Conservation (phyloP, 92 coral and sea anemone genomes). For the Phymanthus crucifer region DNA sequence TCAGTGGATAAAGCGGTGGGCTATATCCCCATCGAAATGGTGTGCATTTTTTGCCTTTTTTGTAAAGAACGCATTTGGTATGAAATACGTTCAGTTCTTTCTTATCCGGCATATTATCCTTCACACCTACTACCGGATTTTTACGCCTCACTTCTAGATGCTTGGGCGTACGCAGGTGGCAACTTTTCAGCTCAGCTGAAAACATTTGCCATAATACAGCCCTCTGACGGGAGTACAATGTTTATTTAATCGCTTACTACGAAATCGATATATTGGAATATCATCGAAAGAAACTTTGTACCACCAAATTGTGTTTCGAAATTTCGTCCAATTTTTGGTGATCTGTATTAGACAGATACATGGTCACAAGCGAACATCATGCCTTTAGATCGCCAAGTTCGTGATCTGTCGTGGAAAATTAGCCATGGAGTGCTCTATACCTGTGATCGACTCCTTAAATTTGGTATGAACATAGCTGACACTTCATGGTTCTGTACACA, state of each 20-base stretch:
- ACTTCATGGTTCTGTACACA: not conserved
- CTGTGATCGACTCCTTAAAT: not conserved
- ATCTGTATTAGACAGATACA: not conserved
- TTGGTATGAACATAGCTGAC: not conserved
- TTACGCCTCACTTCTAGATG: conserved; percentile 3
- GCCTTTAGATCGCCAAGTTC: not conserved
- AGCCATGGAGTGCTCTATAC: not conserved
- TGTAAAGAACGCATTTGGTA: not conserved
- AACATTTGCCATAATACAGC: not conserved
- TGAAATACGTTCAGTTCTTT: not conserved
- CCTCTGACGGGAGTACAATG: not conserved
- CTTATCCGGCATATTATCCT: not conserved
- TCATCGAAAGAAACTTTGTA: not conserved
- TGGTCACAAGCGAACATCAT: not conserved
- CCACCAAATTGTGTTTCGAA: not conserved
- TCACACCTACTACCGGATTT: not conserved
- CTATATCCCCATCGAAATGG: not conserved
- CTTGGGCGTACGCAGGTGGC: conserved; percentile 23
- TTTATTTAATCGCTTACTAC: not conserved
- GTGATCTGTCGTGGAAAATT: not conserved
- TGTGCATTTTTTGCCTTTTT: not conserved
- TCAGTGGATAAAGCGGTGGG: conserved; percentile 4
- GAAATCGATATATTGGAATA: not conserved
- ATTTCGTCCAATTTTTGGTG: not conserved
- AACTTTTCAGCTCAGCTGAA: not conserved